A percentile compares a stretch with the other conserved stretches of the same genome.
Conservation (phyloP, 1,140 invertebrate genomes). For the Ctenoplectra terminalis region DNA sequence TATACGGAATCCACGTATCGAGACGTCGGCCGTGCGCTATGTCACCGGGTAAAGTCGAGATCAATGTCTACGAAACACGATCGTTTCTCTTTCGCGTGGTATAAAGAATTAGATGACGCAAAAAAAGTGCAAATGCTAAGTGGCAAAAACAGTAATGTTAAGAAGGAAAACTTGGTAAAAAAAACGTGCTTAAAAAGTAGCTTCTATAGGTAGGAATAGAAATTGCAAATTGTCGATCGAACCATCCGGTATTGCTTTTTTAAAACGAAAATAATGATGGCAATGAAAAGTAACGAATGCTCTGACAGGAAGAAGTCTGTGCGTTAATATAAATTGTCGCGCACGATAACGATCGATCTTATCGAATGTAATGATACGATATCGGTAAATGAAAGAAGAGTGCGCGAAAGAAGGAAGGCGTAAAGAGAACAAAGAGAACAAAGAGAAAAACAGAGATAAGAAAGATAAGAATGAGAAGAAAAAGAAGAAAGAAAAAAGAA, state of each 20-base stretch:
- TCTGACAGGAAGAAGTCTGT: background rate
- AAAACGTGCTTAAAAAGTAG: too few species aligned
- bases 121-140: too few species aligned
- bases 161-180: too few species aligned
- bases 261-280: background rate
- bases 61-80: background rate
- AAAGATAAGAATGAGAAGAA: too few species aligned
- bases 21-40: too few species aligned
- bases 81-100: background rate
- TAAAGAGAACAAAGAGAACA: background rate
- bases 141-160: too few species aligned
- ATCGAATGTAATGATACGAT: too few species aligned
- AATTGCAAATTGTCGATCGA: background rate
- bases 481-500: background rate
- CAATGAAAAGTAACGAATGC: background rate
- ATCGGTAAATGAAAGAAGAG: too few species aligned
- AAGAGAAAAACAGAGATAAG: too few species aligned
- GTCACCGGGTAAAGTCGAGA: conserved; percentile 5
- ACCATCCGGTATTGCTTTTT: background rate
- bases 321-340: background rate
- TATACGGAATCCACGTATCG: too few species aligned
- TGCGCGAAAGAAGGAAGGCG: too few species aligned
- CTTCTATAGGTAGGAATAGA: too few species aligned
- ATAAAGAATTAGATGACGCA: background rate
- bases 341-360: background rate